Percentiles rank a stretch among this genome's conserved stretches.
Conservation (phyloP, 2,113 vertebrate species). For the Python bivittatus region DNA sequence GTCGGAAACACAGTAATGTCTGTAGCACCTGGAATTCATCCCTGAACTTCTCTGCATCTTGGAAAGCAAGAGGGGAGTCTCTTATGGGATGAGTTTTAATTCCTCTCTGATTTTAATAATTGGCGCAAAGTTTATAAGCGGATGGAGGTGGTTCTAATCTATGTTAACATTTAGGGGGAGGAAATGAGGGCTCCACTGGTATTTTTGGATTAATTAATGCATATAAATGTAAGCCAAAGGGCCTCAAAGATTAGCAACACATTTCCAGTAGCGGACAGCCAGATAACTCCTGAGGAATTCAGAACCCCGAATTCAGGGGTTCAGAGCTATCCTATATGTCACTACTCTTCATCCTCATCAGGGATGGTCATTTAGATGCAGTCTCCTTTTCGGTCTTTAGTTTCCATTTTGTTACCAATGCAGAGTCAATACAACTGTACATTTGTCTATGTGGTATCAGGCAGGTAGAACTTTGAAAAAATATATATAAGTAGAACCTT, state of each 20-base stretch:
- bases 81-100: constrained; percentile 19
- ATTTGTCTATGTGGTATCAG: background rate
- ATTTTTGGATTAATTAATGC: background rate
- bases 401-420: too few species aligned
- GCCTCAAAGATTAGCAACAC: too few species aligned
- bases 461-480: too few species aligned
- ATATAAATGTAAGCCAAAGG: too few species aligned
- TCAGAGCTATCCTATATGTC: too few species aligned
- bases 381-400: too few species aligned
- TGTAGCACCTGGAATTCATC: constrained; percentile 50
- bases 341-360: too few species aligned
- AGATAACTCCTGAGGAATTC: background rate
- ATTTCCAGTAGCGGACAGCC: background rate
- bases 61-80: constrained; percentile 47
- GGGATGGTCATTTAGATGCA: too few species aligned
- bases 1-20: constrained; percentile 61
- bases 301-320: too few species aligned
- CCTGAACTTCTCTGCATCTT: constrained; percentile 62
- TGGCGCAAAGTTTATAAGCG: background rate
- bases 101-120: background rate
- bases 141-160: background rate
- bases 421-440: background rate
- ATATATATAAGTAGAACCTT: too few species aligned
- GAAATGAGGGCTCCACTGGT: background rate
- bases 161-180: background rate